phyloP scores from a whole-genome alignment of 2,888 invertebrate genomes.

The Phaedon cochleariae region DNA sequence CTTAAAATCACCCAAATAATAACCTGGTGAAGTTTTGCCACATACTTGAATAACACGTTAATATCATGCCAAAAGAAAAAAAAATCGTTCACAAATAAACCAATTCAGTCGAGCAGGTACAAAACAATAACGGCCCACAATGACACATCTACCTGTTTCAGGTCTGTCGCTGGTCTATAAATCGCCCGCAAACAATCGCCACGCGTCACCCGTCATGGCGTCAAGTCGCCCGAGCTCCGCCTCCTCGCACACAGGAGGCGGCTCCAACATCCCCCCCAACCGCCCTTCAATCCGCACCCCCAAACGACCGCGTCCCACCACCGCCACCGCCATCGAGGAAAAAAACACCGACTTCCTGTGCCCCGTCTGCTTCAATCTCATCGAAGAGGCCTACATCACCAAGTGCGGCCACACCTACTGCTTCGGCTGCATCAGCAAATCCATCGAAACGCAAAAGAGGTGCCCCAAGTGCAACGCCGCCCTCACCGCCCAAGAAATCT shows the following conservation, averaged over 20 bases:
- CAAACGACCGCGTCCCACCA: slow-evolving; percentile 63
- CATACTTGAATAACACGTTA: too few species aligned
- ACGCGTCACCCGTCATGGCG: slow-evolving; percentile 51
- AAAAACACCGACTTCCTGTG: slow-evolving; percentile 75
- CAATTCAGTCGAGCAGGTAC: too few species aligned
- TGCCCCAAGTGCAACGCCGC: slow-evolving; percentile 87
- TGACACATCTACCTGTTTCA: slow-evolving; percentile 63
- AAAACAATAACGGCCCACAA: background rate
- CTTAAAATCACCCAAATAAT: too few species aligned
- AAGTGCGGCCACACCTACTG: slow-evolving; percentile 94
- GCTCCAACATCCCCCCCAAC: slow-evolving; percentile 57
- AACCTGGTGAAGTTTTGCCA: too few species aligned
- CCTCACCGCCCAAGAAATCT: slow-evolving; percentile 76
- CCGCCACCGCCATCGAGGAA: slow-evolving; percentile 71
- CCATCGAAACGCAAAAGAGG: slow-evolving; percentile 71
- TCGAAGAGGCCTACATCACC: slow-evolving; percentile 90
- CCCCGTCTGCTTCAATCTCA: slow-evolving; percentile 88
- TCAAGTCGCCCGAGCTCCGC: slow-evolving; percentile 51
- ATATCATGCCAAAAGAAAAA: too few species aligned
- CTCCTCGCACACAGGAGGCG: slow-evolving; percentile 55
- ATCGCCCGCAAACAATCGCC: slow-evolving; percentile 8
- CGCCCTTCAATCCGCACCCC: slow-evolving; percentile 62
- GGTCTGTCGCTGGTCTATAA: slow-evolving; percentile 59
- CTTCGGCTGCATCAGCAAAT: slow-evolving; percentile 77
- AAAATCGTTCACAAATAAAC: too few species aligned